phyloP scores from a whole-genome alignment of 53 echinoderm and acorn worm species.

The Zoroaster sp. region DNA sequence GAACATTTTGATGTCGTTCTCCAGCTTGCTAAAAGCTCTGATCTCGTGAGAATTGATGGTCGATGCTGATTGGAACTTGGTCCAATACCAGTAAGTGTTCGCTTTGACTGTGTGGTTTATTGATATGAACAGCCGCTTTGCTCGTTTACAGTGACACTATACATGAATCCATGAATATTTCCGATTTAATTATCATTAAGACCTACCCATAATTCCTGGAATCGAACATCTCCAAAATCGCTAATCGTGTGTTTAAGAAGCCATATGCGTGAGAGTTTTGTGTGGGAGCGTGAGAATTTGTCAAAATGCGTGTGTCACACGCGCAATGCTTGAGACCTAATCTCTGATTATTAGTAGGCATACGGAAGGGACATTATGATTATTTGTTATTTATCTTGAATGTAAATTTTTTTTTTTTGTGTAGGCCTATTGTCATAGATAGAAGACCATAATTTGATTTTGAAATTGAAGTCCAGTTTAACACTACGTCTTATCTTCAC shows the following conservation, averaged over 20 bases:
- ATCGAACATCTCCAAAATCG: background rate
- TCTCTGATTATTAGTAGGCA: too few relatives aligned
- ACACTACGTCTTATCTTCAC: too few relatives aligned
- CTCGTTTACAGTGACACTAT: background rate
- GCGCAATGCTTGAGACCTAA: too few relatives aligned
- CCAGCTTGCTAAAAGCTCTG: constrained; percentile 57
- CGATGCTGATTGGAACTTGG: constrained; percentile 58
- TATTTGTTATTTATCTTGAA: background rate
- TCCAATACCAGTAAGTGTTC: constrained; percentile 68
- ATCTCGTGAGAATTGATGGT: constrained; percentile 63
- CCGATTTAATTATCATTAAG: too few relatives aligned
- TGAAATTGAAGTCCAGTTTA: background rate
- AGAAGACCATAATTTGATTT: background rate
- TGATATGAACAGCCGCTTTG: background rate
- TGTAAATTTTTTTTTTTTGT: background rate
- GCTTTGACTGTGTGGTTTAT: background rate
- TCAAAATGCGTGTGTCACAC: too few relatives aligned
- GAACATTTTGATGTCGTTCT: constrained; percentile 76
- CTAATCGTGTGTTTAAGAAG: background rate
- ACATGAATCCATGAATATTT: too few relatives aligned
- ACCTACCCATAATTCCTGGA: too few relatives aligned
- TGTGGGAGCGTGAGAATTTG: too few relatives aligned
- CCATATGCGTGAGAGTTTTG: background rate
- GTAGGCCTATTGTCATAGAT: background rate
- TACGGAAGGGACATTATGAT: background rate